A percentile compares a stretch with the other conserved stretches of the same genome.
Conservation (phyloP, 2,113 vertebrate genomes). For the Muscicapa adusta region DNA sequence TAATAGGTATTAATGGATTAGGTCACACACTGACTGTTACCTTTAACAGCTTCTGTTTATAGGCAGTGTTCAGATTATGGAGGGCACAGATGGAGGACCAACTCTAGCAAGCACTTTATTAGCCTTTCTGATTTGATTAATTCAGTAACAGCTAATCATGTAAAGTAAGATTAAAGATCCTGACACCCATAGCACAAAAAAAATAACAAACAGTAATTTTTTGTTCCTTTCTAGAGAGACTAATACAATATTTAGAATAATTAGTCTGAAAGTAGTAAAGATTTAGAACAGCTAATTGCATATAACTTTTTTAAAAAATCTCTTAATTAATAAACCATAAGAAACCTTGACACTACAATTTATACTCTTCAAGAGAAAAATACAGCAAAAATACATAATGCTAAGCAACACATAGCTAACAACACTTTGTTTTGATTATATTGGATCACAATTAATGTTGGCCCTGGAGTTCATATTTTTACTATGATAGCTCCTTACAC, state of each 20-base stretch:
- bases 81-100: not conserved
- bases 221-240: not conserved
- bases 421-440: slow-evolving; percentile 73
- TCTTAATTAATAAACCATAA: slow-evolving; percentile 62
- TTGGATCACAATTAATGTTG: slow-evolving; percentile 62
- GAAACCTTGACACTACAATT: slow-evolving; percentile 58
- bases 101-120: not conserved
- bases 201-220: slow-evolving; percentile 24
- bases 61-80: not conserved
- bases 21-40: not conserved
- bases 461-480: slow-evolving; percentile 60
- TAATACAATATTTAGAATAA: slow-evolving; percentile 55
- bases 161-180: slow-evolving; percentile 40
- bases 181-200: not conserved
- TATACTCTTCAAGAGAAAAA: slow-evolving; percentile 44
- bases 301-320: slow-evolving; percentile 48
- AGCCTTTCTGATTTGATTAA: slow-evolving; percentile 4
- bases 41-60: not conserved
- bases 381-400: slow-evolving; percentile 19
- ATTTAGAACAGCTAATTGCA: slow-evolving; percentile 58
- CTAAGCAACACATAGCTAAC: slow-evolving; percentile 72
- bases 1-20: not conserved
- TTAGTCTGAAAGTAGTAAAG: slow-evolving; percentile 48
- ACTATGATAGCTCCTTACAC: slow-evolving; percentile 49
- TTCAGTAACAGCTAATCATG: not conserved